A percentile compares a stretch with the other conserved stretches of the same genome.
Conservation (phyloP, 2,888 invertebrate species). For the Lochmaea crataegi region DNA sequence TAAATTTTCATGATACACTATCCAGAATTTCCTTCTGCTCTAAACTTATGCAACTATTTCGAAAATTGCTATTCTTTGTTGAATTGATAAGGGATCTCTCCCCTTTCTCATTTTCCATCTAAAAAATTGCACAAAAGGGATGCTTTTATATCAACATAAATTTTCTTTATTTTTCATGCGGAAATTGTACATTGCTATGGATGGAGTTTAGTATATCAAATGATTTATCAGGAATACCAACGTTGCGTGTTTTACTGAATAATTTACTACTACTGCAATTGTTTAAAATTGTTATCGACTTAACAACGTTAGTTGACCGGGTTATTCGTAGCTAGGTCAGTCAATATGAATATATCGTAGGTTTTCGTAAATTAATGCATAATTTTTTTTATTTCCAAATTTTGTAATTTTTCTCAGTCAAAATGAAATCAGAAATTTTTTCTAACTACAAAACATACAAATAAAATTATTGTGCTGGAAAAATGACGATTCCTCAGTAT, state of each 20-base stretch:
- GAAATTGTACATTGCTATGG: background rate
- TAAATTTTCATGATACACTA: background rate
- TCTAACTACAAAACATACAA: background rate
- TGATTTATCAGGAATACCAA: background rate
- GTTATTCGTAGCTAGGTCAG: conserved; percentile 12
- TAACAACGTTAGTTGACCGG: conserved; percentile 13
- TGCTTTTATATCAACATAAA: background rate
- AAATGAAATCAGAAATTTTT: background rate
- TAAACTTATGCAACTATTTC: conserved; percentile 15
- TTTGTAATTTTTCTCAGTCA: background rate
- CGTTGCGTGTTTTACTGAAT: conserved; percentile 1
- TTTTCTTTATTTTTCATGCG: background rate
- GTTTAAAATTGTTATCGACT: conserved; percentile 2
- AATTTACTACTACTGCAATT: conserved; percentile 4
- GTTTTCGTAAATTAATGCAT: no score
- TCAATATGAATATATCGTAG: conserved; percentile 10
- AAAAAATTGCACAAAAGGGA: conserved; percentile 1
- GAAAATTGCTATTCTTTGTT: conserved; percentile 18
- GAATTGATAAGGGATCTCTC: conserved; percentile 18
- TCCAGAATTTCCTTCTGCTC: background rate
- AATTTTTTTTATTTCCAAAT: no score
- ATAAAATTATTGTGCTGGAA: background rate
- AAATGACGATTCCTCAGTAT: conserved; percentile 42
- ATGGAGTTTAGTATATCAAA: background rate
- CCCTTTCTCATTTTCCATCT: conserved; percentile 20